A percentile compares a stretch with the other conserved stretches of the same genome.
Evolutionary conservation across 1,140 invertebrate species (phyloP).

Genomic region (Camponotus vicinus): DNA sequence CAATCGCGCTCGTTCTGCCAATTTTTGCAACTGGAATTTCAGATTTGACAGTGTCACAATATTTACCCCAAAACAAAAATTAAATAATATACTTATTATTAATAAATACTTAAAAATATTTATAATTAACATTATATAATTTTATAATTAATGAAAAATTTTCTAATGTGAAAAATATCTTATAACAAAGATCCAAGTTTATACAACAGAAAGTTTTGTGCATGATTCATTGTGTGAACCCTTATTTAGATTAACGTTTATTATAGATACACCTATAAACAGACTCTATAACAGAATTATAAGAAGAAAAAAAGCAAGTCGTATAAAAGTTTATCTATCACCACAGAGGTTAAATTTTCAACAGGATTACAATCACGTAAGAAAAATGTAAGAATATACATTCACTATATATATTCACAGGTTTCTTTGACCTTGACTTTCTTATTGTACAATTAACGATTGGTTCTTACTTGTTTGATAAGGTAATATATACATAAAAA

Average conservation of each 20-base stretch:
- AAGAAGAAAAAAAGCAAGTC: constrained; percentile 5
- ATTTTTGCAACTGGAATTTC: background rate
- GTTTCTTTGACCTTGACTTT: constrained; percentile 58
- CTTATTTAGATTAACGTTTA: background rate
- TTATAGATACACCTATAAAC: background rate
- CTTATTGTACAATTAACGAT: constrained; percentile 23
- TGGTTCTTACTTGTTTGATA: constrained; percentile 23
- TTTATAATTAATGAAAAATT: background rate
- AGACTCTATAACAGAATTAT: constrained; percentile 15
- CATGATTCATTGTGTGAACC: background rate
- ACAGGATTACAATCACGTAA: constrained; percentile 30
- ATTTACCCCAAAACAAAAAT: background rate
- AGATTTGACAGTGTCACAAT: background rate
- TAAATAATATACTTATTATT: background rate
- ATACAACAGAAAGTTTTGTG: background rate
- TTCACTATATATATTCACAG: constrained; percentile 10
- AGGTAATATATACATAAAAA: constrained; percentile 13
- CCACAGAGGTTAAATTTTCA: constrained; percentile 30
- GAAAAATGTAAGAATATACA: constrained; percentile 11
- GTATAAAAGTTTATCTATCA: constrained; percentile 7
- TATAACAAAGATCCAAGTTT: background rate
- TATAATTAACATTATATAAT: background rate
- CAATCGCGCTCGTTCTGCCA: constrained; percentile 1
- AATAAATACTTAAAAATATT: background rate
- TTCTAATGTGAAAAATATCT: background rate